Base-by-base conservation (phyloP, 2,888 invertebrate genomes). In the Ormia ochracea region DNA sequence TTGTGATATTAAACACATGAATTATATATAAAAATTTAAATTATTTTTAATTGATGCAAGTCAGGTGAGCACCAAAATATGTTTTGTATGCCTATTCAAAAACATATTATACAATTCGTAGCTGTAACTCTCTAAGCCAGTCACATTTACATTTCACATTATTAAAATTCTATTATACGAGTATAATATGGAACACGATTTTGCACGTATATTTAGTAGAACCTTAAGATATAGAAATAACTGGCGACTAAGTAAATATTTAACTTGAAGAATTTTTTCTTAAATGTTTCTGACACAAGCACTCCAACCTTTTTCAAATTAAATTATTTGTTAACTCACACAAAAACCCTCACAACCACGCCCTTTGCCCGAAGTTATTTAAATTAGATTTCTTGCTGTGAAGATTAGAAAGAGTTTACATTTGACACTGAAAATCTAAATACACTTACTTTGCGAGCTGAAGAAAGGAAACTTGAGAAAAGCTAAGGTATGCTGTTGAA, bases 41-140 rank as follows among this genome's bases (percentile, higher is more conserved):
- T 84, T 83, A 78, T 63, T 76, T 80, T 69, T 83, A 84, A 84
- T 84, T 75, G 83, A 81, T 76, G 78, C 70, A 65, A 79, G 82
- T 82, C 81, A 82, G 69, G 75, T 77, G 68, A 82, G 72, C 61
- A 72, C 73, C 73, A 61, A 74, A 52, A 65, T 31, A 61, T 54
- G 59, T 66, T 68, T 56, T 17, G 54, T 68, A 79, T 45, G 38
- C 28, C n/a, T 23, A 9, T 56, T 28, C 3, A 17, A 52, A 48
- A 5, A 4, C 19, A 10, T 38, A 10, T 14, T 1, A 17, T 19
- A 52, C 31, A 28, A 9, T 28, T 26, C 41, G 3, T 28, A 21
- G 0, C n/a, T 56, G 9, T 14, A 28, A 21, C n/a, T 43, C 21
- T 50, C 38, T 4, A 54, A 33, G 36, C 23, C 4, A 33, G 2